phyloP scores from a whole-genome alignment of 2,888 invertebrate genomes.

The Agrypnus murinus region DNA sequence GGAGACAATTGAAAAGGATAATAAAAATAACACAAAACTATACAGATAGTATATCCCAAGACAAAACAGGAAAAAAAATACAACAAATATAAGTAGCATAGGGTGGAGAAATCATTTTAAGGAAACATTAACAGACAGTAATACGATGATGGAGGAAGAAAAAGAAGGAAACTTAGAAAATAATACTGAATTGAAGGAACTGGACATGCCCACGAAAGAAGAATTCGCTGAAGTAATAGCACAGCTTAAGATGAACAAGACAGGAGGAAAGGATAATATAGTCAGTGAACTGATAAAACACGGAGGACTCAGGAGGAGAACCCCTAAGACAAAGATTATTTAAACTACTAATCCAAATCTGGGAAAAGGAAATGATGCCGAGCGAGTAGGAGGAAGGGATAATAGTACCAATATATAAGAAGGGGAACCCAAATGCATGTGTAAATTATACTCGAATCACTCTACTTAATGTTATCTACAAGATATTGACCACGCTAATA shows the following conservation, averaged over 20 bases:
- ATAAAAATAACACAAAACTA: conserved; percentile 33
- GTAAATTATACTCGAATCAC: conserved; percentile 22
- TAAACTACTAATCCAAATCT: conserved; percentile 28
- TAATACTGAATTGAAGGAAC: conserved; percentile 23
- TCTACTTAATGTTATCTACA: conserved; percentile 15
- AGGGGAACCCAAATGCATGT: conserved; percentile 2
- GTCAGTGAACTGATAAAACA: conserved; percentile 17
- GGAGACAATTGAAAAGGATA: too few relatives aligned
- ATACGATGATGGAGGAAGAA: conserved; percentile 1
- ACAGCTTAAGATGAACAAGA: conserved; percentile 32
- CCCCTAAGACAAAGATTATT: conserved; percentile 29
- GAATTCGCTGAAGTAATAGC: conserved; percentile 22
- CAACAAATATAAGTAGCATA: too few relatives aligned
- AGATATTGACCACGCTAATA: conserved; percentile 23
- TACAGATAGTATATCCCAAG: conserved; percentile 17
- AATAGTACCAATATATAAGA: conserved; percentile 22
- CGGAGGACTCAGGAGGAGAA: conserved; percentile 27
- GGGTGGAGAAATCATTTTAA: conserved; percentile 33
- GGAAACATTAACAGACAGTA: conserved; percentile 31
- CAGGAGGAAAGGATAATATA: conserved; percentile 19
- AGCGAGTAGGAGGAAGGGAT: conserved; percentile 23
- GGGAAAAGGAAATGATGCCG: conserved; percentile 34
- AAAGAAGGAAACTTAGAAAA: conserved; percentile 22
- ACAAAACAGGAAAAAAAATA: conserved; percentile 14
- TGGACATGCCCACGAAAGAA: conserved; percentile 25